Conservation (phyloP, 2,888 invertebrate genomes). For the Dichetophora obliterata region DNA sequence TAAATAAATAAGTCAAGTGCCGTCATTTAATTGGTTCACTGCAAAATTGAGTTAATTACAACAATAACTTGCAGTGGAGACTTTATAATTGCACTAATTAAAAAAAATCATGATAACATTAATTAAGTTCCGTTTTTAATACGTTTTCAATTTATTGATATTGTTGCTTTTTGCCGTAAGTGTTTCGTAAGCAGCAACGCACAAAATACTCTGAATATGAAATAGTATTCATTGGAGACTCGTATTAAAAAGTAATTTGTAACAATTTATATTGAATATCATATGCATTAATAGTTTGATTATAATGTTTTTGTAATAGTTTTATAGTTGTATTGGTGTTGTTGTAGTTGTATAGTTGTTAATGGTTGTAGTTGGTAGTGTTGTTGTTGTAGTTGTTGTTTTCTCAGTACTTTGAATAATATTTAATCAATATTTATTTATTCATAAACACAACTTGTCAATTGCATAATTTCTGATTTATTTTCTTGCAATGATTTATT, state of each 20-base stretch:
- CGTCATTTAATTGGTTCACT: neutral
- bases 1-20: neutral
- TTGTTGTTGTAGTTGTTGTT: neutral
- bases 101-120: too few relatives aligned
- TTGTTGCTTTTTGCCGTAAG: too few relatives aligned
- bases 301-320: neutral
- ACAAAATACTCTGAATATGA: too few relatives aligned
- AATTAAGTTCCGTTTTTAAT: too few relatives aligned
- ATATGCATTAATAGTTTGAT: neutral
- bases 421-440: constrained; percentile 16
- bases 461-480: too few relatives aligned
- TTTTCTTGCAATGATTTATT: too few relatives aligned
- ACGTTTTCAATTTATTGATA: too few relatives aligned
- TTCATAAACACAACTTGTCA: neutral
- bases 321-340: too few relatives aligned
- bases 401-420: neutral
- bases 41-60: constrained; percentile 4
- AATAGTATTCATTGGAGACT: too few relatives aligned
- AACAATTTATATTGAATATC: neutral
- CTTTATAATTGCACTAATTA: constrained; percentile 1
- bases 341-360: neutral
- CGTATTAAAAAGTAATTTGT: neutral
- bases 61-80: neutral
- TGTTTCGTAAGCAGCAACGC: too few relatives aligned
- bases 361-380: too few relatives aligned